These are phyloP conservation scores for Panopea generosa DNA, from an alignment of 2,888 invertebrate genomes.

Conservation along the genomic window DNA sequence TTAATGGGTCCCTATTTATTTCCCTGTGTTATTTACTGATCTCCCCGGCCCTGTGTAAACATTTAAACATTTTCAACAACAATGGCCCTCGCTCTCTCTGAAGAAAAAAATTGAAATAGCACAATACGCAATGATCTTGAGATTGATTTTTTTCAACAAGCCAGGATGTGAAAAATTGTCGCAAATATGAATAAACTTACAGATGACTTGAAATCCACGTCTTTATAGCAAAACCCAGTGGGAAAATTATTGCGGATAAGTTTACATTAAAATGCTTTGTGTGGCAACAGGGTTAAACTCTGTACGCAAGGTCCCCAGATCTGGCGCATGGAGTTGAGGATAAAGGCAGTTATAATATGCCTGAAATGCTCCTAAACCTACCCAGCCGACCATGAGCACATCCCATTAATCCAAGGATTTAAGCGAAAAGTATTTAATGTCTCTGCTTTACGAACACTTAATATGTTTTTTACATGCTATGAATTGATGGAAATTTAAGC, in stretches of 20 bases:
- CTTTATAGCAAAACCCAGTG: constrained; percentile 36
- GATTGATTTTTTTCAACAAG: constrained; percentile 27
- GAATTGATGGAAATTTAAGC: too few species aligned
- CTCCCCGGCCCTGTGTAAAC: too few species aligned
- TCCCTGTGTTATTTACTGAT: constrained; percentile 13
- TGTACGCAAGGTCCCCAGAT: constrained; percentile 8
- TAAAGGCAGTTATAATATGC: constrained; percentile 11
- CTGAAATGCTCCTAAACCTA: too few species aligned
- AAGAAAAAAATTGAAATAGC: constrained; percentile 6
- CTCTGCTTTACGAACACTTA: too few species aligned
- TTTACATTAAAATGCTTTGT: constrained; percentile 48
- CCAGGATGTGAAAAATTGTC: constrained; percentile 16
- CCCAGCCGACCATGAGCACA: too few species aligned
- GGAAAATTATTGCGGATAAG: constrained; percentile 39
- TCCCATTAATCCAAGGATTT: too few species aligned
- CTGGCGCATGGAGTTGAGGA: constrained; percentile 4
- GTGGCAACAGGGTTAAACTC: constrained; percentile 16
- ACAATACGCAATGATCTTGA: constrained; percentile 5
- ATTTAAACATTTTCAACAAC: too few species aligned
- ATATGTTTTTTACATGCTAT: too few species aligned
- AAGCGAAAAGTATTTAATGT: too few species aligned
- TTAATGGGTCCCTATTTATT: constrained; percentile 19
- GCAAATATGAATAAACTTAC: constrained; percentile 20
- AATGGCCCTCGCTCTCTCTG: too few species aligned
- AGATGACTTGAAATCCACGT: constrained; percentile 27